Base-by-base conservation (phyloP, 2,113 vertebrate genomes). In the Cyphomyrus plagiostoma region DNA sequence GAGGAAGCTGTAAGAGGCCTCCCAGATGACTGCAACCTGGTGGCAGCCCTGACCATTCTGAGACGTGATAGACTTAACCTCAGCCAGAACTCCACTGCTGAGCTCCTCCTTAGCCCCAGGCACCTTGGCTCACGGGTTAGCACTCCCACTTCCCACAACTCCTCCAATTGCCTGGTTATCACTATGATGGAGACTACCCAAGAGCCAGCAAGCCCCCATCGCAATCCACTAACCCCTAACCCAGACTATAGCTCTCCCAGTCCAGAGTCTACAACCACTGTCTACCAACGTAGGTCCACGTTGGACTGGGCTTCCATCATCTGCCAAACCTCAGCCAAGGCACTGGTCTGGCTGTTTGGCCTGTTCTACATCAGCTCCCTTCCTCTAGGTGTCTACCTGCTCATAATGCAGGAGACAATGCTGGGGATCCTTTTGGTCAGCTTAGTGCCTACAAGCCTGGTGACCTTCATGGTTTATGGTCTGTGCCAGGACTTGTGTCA, bases 401-500 rank as follows among this genome's bases (percentile, higher is more conserved):
- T 97, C 87, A 96, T 97, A 53, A 96, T 96, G 85, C 96, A 97
- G 93, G 96, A 97, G 88, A 96, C 97, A 88, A 96, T 96, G 89
- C 94, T 97, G 1, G 97, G 97, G 90, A 95, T 97, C 30, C 93
- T 97, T 92, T 96, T 97, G 86, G 97, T 97, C 91, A 97, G 97
- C 91, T 96, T 97, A 9, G 96, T 97, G 90, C 97, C 97, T 89
- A 96, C 96, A 0, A 97, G 96, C 93, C 96, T 97, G 39, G 94
- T 97, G 91, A 96, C 97, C 90, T 95, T 97, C 48, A 96, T 97
- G 96, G 95, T 97, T 53, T 97, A 97, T 42, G 96, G 96, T 45
- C 96, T 97, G 85, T 97, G 96, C 94, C 96, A 97, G 87, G 97
- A 96, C 10, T 93, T 97, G 89, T 97, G 96, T 92, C 96, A 96